Percentiles rank a stretch among this genome's conserved stretches.
phyloP scores from a whole-genome alignment of 2,113 vertebrate genomes.

The Chaetops frenatus region DNA sequence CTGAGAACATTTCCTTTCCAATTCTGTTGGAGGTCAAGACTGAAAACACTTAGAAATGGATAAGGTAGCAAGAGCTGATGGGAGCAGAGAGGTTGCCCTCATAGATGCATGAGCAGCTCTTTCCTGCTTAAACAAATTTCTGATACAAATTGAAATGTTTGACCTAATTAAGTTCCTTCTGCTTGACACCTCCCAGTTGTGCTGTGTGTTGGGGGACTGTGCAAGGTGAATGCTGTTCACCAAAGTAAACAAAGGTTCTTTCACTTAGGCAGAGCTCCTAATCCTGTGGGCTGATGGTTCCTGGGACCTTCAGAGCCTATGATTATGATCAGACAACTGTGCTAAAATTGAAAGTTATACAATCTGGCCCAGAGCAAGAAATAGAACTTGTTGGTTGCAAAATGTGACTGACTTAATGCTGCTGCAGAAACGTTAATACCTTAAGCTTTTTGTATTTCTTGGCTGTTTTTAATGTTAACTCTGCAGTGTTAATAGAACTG shows the following conservation, averaged over 20 bases:
- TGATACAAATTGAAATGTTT: slow-evolving; percentile 34
- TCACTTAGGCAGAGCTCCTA: not conserved
- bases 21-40: not conserved
- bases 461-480: slow-evolving; percentile 1
- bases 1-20: not conserved
- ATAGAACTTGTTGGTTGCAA: not conserved
- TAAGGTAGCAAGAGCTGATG: not conserved
- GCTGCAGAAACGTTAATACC: not conserved
- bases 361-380: not conserved
- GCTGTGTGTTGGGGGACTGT: not conserved
- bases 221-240: not conserved
- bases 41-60: not conserved
- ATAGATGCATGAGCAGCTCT: not conserved
- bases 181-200: not conserved
- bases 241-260: not conserved
- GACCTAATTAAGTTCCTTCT: not conserved
- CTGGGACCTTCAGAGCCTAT: not conserved
- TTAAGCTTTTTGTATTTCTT: not conserved
- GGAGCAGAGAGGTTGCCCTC: not conserved
- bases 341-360: not conserved
- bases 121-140: not conserved
- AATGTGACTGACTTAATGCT: not conserved
- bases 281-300: not conserved
- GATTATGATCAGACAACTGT: not conserved
- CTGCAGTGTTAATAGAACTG: slow-evolving; percentile 12